Conservation (phyloP, 1,140 invertebrate species). For the Chlorops oryzae region DNA sequence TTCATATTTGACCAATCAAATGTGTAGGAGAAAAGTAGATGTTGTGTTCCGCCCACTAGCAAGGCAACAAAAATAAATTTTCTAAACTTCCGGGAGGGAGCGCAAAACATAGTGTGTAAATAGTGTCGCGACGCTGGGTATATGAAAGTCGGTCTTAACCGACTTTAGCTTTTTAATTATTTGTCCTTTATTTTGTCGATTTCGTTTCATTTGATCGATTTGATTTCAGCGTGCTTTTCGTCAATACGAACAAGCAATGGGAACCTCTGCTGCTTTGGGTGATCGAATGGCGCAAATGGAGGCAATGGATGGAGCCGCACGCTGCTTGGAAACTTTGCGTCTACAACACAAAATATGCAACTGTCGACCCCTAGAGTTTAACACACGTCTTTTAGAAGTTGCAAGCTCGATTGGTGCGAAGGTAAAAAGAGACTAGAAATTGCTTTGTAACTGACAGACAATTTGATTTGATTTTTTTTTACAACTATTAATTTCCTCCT, state of each 20-base stretch:
- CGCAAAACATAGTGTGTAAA: too few relatives aligned
- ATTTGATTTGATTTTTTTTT: too few relatives aligned
- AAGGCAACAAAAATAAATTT: too few relatives aligned
- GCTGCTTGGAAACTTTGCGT: slow-evolving; percentile 68
- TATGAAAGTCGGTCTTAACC: too few relatives aligned
- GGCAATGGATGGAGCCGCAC: slow-evolving; percentile 76
- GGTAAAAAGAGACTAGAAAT: slow-evolving; percentile 51
- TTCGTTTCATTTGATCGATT: too few relatives aligned
- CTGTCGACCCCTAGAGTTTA: slow-evolving; percentile 75
- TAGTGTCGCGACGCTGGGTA: too few relatives aligned
- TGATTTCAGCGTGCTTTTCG: slow-evolving; percentile 61
- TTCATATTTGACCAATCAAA: too few relatives aligned
- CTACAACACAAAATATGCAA: slow-evolving; percentile 75
- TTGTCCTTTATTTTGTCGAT: too few relatives aligned
- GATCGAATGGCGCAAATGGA: slow-evolving; percentile 79
- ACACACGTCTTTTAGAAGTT: slow-evolving; percentile 71
- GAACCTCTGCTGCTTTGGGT: slow-evolving; percentile 67
- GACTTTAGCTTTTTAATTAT: too few relatives aligned
- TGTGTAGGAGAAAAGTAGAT: too few relatives aligned
- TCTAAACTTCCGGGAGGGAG: too few relatives aligned
- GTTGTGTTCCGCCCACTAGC: too few relatives aligned
- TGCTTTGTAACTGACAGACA: neutral
- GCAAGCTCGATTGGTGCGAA: slow-evolving; percentile 74
- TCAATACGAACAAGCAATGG: slow-evolving; percentile 78
- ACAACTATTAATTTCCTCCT: slow-evolving; percentile 1